phyloP scores from a whole-genome alignment of 2,113 vertebrate species.

The Scomber colias region DNA sequence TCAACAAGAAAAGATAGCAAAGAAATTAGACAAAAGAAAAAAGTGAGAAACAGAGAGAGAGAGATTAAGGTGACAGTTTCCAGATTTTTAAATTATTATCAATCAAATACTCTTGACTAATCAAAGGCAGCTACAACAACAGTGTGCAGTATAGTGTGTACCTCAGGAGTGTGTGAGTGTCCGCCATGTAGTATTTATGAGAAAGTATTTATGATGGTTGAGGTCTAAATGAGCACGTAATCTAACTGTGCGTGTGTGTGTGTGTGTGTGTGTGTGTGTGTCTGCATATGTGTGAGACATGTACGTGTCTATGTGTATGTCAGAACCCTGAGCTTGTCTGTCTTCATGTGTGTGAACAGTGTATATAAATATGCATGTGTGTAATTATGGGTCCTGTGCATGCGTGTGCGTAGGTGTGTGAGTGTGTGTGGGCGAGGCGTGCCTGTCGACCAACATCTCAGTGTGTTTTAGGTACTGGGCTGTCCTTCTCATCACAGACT shows the following conservation, averaged over 20 bases:
- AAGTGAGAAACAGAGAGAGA: background rate
- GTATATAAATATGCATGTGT: background rate
- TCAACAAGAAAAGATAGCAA: constrained; percentile 21
- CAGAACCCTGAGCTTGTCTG: constrained; percentile 54
- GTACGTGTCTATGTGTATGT: background rate
- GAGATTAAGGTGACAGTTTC: constrained; percentile 2
- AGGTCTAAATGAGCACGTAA: background rate
- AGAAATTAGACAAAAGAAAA: constrained; percentile 8
- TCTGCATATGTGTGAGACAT: background rate
- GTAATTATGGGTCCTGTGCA: constrained; percentile 28
- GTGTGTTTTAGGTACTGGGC: constrained; percentile 89
- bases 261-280: background rate
- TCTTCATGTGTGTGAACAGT: constrained; percentile 10
- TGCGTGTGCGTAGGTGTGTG: constrained; percentile 39
- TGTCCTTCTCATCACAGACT: constrained; percentile 88
- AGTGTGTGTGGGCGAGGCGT: constrained; percentile 68
- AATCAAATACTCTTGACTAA: constrained; percentile 17
- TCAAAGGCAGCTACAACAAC: constrained; percentile 32
- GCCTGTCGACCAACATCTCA: constrained; percentile 85
- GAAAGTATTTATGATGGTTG: background rate
- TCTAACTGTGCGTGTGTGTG: background rate
- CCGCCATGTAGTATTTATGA: background rate
- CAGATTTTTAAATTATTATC: background rate
- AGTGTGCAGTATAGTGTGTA: constrained; percentile 33
- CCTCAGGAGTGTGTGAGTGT: constrained; percentile 19